These are phyloP conservation scores for Berghia stephanieae DNA, from an alignment of 1,140 invertebrate genomes.

Conservation along the genomic window DNA sequence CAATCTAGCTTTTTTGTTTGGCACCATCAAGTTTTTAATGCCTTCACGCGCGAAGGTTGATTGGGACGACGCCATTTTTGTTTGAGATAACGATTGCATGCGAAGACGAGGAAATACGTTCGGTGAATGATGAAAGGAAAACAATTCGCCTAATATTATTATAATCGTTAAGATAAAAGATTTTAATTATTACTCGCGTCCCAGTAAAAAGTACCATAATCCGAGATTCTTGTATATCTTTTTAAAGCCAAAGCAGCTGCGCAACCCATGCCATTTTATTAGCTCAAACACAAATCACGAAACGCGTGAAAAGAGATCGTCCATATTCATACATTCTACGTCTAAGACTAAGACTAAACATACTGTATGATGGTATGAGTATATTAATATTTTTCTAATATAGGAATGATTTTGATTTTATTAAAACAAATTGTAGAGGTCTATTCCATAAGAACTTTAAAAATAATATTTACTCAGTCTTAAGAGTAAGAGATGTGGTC, in stretches of 20 bases:
- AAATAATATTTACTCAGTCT: too few relatives aligned
- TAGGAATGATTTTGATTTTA: too few relatives aligned
- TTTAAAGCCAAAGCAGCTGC: background rate
- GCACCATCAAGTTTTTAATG: background rate
- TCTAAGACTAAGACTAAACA: background rate
- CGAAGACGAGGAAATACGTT: slow-evolving; percentile 24
- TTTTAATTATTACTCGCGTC: background rate
- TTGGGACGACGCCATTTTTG: background rate
- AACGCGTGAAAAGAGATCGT: background rate
- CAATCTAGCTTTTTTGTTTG: background rate
- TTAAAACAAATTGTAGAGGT: too few relatives aligned
- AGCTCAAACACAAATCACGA: background rate
- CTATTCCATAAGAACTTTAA: too few relatives aligned
- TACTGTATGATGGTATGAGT: too few relatives aligned
- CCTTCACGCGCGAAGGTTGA: background rate
- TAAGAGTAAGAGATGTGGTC: too few relatives aligned
- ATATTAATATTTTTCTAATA: too few relatives aligned
- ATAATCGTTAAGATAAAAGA: background rate
- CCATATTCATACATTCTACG: background rate
- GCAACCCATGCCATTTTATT: background rate
- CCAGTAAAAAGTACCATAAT: background rate
- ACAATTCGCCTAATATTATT: background rate
- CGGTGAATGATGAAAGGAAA: background rate
- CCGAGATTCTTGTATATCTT: background rate
- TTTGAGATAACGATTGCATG: slow-evolving; percentile 19